These are phyloP conservation scores for Heliconius cydno DNA, from an alignment of 2,888 invertebrate species.

Conservation along the genomic window DNA sequence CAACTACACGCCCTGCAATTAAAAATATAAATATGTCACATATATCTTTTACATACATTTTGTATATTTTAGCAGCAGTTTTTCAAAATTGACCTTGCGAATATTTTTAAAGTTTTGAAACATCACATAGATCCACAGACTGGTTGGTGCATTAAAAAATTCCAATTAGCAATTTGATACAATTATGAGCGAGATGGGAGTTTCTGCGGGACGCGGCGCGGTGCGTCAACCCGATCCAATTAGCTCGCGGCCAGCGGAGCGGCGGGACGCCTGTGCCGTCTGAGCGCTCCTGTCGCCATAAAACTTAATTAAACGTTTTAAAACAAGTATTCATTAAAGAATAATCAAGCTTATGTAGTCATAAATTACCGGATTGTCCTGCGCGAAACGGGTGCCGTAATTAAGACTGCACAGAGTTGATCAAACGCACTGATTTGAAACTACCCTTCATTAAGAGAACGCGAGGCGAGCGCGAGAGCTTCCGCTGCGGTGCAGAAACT, in stretches of 20 bases:
- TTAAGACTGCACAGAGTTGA: slow-evolving; percentile 84
- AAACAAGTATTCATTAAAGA: slow-evolving; percentile 85
- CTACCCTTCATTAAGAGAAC: slow-evolving; percentile 83
- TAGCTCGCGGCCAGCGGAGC: slow-evolving; percentile 82
- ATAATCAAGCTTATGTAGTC: slow-evolving; percentile 85
- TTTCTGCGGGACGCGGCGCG: slow-evolving; percentile 59
- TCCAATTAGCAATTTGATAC: slow-evolving; percentile 84
- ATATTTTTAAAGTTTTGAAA: slow-evolving; percentile 27
- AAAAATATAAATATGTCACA: slow-evolving; percentile 32
- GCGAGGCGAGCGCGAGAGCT: slow-evolving; percentile 71
- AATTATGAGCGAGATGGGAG: slow-evolving; percentile 75
- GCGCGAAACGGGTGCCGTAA: slow-evolving; percentile 82
- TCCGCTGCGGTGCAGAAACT: slow-evolving; percentile 84
- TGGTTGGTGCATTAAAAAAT: slow-evolving; percentile 82
- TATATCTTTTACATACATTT: neutral
- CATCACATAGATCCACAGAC: slow-evolving; percentile 69
- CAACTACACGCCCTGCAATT: slow-evolving; percentile 80
- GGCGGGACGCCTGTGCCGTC: slow-evolving; percentile 70
- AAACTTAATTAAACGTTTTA: slow-evolving; percentile 85
- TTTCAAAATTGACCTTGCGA: slow-evolving; percentile 45
- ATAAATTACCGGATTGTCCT: slow-evolving; percentile 84
- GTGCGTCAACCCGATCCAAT: slow-evolving; percentile 83
- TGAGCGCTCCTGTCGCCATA: slow-evolving; percentile 81
- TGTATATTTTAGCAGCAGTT: neutral
- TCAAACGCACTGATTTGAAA: slow-evolving; percentile 84